A percentile compares a stretch with the other conserved stretches of the same genome.
phyloP scores from a whole-genome alignment of 2,113 vertebrate genomes.

The Ivindomyrus marchei region DNA sequence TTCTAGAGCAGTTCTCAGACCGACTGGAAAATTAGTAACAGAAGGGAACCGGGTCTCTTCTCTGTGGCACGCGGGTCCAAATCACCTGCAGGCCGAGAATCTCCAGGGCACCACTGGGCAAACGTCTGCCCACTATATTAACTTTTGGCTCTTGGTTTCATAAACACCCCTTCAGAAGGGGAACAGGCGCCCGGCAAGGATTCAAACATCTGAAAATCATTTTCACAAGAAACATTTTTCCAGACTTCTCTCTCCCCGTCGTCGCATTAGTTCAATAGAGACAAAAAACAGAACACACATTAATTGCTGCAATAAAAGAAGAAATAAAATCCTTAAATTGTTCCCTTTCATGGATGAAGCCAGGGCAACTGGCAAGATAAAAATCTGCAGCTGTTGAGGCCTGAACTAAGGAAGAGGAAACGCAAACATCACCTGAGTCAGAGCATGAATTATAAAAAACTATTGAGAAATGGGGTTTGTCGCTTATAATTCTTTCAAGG shows the following conservation, averaged over 20 bases:
- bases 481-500: background rate
- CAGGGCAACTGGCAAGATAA: background rate
- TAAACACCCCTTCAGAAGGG: slow-evolving; percentile 1
- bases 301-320: background rate
- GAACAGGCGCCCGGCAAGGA: background rate
- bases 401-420: background rate
- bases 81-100: background rate
- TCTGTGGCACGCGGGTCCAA: background rate
- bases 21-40: background rate
- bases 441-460: slow-evolving; percentile 1
- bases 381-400: background rate
- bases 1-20: background rate
- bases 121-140: background rate
- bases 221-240: background rate
- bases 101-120: background rate
- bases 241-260: background rate
- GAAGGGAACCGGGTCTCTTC: background rate
- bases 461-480: background rate
- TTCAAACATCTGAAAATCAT: background rate
- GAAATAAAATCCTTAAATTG: background rate
- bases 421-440: background rate
- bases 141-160: background rate
- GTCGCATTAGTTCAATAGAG: background rate
- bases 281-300: background rate
- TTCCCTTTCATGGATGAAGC: background rate